A percentile compares a stretch with the other conserved stretches of the same genome.
Evolutionary conservation across 2,888 invertebrate genomes (phyloP).

Genomic region (Bruchidius siliquastri): DNA sequence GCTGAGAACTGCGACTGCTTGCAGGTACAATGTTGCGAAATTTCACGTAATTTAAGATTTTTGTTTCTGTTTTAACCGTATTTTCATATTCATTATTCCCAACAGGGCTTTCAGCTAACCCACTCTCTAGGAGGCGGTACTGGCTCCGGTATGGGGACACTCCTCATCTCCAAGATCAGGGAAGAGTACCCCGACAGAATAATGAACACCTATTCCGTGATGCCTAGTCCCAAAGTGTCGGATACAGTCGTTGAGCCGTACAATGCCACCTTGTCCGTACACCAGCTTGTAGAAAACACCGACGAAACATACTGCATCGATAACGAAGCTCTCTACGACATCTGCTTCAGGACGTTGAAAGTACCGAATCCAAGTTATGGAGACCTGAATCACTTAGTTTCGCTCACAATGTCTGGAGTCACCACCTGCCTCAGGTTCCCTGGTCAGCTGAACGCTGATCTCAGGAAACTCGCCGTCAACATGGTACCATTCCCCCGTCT

Average conservation of each 20-base stretch:
- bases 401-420: conserved; percentile 78
- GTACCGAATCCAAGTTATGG: conserved; percentile 82
- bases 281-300: conserved; percentile 83
- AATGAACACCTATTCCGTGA: conserved; percentile 80
- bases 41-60: too few species aligned
- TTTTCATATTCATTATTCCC: too few species aligned
- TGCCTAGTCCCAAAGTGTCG: conserved; percentile 73
- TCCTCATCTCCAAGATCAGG: conserved; percentile 83
- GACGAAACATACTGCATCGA: conserved; percentile 87
- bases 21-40: conserved; percentile 51
- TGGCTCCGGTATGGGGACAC: conserved; percentile 70
- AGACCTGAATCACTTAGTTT: conserved; percentile 86
- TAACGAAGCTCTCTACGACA: conserved; percentile 74
- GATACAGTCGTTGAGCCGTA: conserved; percentile 77
- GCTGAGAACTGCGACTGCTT: conserved; percentile 90
- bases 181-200: conserved; percentile 89
- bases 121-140: conserved; percentile 79
- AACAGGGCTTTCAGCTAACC: conserved; percentile 75
- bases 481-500: conserved; percentile 97
- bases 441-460: conserved; percentile 89
- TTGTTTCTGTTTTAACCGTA: too few species aligned
- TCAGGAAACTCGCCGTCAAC: conserved; percentile 88
- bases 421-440: conserved; percentile 83
- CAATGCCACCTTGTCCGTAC: conserved; percentile 83
- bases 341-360: conserved; percentile 68